Conservation (phyloP, 2,797 vertebrate species). For the Protosalanx chinensis region DNA sequence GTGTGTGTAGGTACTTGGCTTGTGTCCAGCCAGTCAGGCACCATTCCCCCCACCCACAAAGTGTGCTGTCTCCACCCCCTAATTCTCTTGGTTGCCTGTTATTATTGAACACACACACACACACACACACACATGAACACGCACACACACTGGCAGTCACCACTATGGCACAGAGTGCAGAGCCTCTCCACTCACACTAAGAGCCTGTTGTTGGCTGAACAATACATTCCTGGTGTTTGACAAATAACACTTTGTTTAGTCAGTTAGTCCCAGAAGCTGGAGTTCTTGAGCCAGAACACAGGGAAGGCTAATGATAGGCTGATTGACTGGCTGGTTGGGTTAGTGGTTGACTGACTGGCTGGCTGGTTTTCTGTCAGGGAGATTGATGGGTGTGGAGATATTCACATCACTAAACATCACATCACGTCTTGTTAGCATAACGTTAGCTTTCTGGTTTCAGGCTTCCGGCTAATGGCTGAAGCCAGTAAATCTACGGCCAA, state of each 20-base stretch:
- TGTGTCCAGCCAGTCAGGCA: slow-evolving; percentile 1
- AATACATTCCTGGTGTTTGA: slow-evolving; percentile 41
- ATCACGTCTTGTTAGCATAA: too few species aligned
- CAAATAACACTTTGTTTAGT: slow-evolving; percentile 7
- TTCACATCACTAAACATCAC: not conserved
- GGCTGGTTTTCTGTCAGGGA: not conserved
- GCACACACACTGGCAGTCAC: slow-evolving; percentile 19
- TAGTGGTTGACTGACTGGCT: not conserved
- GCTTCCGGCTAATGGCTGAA: too few species aligned
- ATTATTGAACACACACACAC: slow-evolving; percentile 2
- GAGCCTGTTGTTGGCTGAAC: slow-evolving; percentile 28
- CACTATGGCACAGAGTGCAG: slow-evolving; percentile 20
- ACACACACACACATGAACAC: slow-evolving; percentile 6
- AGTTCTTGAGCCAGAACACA: slow-evolving; percentile 37
- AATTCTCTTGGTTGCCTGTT: not conserved
- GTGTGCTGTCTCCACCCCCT: slow-evolving; percentile 3
- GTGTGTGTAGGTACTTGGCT: not conserved
- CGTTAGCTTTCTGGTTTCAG: too few species aligned
- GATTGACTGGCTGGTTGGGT: not conserved
- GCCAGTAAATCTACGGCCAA: too few species aligned
- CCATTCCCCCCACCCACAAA: slow-evolving; percentile 1
- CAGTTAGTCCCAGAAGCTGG: slow-evolving; percentile 11
- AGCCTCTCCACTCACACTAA: not conserved
- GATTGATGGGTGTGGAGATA: not conserved
- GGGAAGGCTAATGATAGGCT: slow-evolving; percentile 34